A percentile compares a stretch with the other conserved stretches of the same genome.
phyloP scores from a whole-genome alignment of 53 echinoderm and acorn worm species.

The Mesocentrotus franciscanus region DNA sequence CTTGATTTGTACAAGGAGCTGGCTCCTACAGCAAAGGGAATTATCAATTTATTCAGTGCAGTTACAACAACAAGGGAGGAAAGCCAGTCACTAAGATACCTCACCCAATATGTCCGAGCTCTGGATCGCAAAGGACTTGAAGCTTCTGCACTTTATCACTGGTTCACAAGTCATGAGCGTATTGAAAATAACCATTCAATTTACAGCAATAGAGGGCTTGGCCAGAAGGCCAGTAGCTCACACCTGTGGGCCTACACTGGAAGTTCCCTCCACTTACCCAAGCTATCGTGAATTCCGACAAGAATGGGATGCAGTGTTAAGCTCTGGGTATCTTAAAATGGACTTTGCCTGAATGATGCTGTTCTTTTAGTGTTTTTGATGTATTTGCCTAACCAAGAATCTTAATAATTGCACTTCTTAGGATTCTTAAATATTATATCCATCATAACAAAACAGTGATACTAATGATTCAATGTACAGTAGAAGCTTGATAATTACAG shows the following conservation, averaged over 20 bases:
- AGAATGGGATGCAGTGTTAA: slow-evolving; percentile 62
- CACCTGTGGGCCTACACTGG: slow-evolving; percentile 70
- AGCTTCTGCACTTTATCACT: slow-evolving; percentile 58
- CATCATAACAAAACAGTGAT: slow-evolving; percentile 49
- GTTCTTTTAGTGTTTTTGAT: slow-evolving; percentile 50
- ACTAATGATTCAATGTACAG: slow-evolving; percentile 18
- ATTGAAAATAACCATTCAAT: slow-evolving; percentile 57
- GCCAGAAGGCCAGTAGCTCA: slow-evolving; percentile 67
- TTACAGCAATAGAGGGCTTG: slow-evolving; percentile 63
- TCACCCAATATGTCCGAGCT: too few relatives aligned
- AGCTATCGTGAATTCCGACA: slow-evolving; percentile 61
- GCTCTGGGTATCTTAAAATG: slow-evolving; percentile 66
- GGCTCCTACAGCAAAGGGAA: slow-evolving; percentile 54
- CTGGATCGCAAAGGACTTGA: too few relatives aligned
- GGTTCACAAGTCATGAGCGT: slow-evolving; percentile 57
- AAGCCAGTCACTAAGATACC: too few relatives aligned
- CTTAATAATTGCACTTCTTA: slow-evolving; percentile 49
- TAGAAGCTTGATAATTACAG: slow-evolving; percentile 31
- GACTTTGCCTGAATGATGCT: slow-evolving; percentile 58
- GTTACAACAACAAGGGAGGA: too few relatives aligned
- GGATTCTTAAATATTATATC: slow-evolving; percentile 47
- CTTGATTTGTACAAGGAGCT: slow-evolving; percentile 40
- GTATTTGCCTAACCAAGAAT: slow-evolving; percentile 51
- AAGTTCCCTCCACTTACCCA: slow-evolving; percentile 68
- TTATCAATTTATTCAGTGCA: too few relatives aligned